Evolutionary conservation across 30 jellyfish, hydroid and myxozoan genomes (phyloP).

Genomic region (Pseudorhiza aurosa): DNA sequence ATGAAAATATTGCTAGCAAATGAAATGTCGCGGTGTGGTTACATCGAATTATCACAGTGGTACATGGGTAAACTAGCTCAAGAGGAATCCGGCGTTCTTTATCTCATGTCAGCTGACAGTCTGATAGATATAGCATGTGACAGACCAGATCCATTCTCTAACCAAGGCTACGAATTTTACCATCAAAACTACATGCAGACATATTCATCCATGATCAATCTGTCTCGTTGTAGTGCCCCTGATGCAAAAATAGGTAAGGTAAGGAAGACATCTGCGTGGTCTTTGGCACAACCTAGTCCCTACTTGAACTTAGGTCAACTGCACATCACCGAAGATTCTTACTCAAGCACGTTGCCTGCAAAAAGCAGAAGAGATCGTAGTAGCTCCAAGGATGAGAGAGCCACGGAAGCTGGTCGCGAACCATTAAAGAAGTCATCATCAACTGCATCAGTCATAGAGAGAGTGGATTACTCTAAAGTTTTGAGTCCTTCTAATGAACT

Average conservation of each 20-base stretch:
- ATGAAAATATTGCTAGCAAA: conserved; percentile 72
- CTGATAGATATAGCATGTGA: conserved; percentile 89
- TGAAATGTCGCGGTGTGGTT: conserved; percentile 86
- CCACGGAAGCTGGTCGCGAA: not conserved
- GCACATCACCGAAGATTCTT: not conserved
- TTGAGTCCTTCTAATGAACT: not conserved
- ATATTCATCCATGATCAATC: conserved; percentile 59
- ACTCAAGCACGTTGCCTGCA: conserved; percentile 8
- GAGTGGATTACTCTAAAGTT: not conserved
- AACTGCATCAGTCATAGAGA: not conserved
- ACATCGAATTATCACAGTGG: conserved; percentile 92
- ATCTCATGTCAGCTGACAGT: conserved; percentile 82
- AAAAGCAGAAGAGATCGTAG: not conserved
- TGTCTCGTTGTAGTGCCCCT: conserved; percentile 11
- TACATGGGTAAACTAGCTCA: conserved; percentile 76
- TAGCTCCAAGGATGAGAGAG: not conserved
- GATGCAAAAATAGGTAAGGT: conserved; percentile 20
- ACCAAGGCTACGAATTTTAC: conserved; percentile 25
- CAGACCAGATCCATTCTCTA: conserved; percentile 37
- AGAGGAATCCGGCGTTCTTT: conserved; percentile 74
- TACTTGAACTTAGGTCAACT: not conserved
- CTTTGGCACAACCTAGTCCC: conserved; percentile 10
- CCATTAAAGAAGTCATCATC: not conserved
- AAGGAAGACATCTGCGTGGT: conserved; percentile 54
- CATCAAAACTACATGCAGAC: conserved; percentile 37